Evolutionary conservation across 1,140 invertebrate species (phyloP), one percentile per base, ranked within the genome.

Genomic region (Drosophila eugracilis): DNA sequence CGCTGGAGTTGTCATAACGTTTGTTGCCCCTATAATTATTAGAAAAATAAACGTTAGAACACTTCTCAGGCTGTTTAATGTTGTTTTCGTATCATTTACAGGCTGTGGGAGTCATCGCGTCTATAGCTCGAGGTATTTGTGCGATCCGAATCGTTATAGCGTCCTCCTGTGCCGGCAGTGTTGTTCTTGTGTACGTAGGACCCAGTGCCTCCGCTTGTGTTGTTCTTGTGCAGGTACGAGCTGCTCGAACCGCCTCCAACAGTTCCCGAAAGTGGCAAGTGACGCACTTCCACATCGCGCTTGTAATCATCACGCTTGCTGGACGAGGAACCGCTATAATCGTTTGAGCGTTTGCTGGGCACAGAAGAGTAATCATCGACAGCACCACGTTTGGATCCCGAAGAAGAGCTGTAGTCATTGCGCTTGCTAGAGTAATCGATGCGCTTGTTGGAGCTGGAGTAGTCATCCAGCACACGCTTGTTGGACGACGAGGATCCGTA

Each of bases 271-370:
- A 86, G 53, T 15, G 89, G 62, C 34, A 91, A 26, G 50, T 91
- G 90, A 36, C 90, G 86, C 4, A 91, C 86, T 34, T 75, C 89
- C 19, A 74, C 89, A 10, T 70, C 89, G 21, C 70, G 79, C 28
- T 81, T 89, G 41, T 90, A 90, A 10, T 91, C 86, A 30, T 86
- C 85, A 30, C 80, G 81, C 17, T 90, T 86, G 47, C 85, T 89
- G 15, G 75, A 75, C 1, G 84, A 77, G 1, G 85, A 75, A 7
- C 60, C 72, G 3, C 39, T 62, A 28, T 91, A 91, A 26, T 91
- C 89, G 28, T 70, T 81, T 37, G 85, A 88, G n/a, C 90, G 89
- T 50, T 90, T 90, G 24, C 36, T 73, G 3, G 90, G 79, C 24
- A 86, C 70, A 21, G 76, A 12, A 5, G 84, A 3, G 39, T 89